phyloP scores from a whole-genome alignment of 2,113 vertebrate genomes.

The Lagopus muta region DNA sequence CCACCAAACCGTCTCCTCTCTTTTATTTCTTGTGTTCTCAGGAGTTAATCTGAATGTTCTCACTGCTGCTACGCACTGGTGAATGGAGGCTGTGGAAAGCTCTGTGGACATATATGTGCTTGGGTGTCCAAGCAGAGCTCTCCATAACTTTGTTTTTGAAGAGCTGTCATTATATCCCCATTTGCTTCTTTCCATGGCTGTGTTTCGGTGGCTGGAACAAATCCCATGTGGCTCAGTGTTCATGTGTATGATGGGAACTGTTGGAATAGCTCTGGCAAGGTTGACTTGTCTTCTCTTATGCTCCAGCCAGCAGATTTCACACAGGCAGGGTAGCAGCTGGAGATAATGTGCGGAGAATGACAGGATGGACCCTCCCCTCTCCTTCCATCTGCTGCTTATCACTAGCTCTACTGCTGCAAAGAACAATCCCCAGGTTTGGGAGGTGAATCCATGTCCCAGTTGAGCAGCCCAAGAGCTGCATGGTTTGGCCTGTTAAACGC shows the following conservation, averaged over 20 bases:
- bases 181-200: background rate
- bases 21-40: background rate
- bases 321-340: conserved; percentile 17
- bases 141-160: background rate
- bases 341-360: background rate
- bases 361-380: background rate
- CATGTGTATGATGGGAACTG: background rate
- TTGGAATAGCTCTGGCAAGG: background rate
- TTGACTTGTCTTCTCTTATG: background rate
- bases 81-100: background rate
- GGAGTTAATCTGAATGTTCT: background rate
- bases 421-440: background rate
- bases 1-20: background rate
- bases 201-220: background rate
- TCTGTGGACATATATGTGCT: background rate
- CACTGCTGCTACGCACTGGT: background rate
- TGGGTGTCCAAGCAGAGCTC: background rate
- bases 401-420: background rate
- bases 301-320: background rate
- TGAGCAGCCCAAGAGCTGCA: background rate
- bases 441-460: background rate
- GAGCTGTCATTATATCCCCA: background rate
- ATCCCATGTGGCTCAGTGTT: background rate
- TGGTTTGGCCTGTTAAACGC: background rate
- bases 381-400: conserved; percentile 21